Conservation (phyloP, 2,113 vertebrate species). For the pig (Sus scrofa) region DNA sequence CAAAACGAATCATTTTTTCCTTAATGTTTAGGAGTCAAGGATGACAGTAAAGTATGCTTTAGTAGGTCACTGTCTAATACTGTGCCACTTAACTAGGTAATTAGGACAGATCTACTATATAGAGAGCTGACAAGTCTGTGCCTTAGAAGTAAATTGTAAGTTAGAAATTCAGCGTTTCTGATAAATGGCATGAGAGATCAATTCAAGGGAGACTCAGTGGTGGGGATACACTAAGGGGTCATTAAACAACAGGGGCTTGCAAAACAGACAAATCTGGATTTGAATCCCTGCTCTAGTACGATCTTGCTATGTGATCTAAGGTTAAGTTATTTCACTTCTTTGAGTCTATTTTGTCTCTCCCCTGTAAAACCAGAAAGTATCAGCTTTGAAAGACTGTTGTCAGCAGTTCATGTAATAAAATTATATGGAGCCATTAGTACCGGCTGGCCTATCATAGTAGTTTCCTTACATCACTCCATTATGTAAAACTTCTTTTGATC, state of each 20-base stretch:
- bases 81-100: not conserved
- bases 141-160: not conserved
- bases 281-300: not conserved
- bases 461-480: not conserved
- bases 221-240: not conserved
- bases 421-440: not conserved
- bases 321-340: not conserved
- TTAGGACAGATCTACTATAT: not conserved
- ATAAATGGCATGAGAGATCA: not conserved
- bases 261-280: not conserved
- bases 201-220: not conserved
- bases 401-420: not conserved
- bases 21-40: not conserved
- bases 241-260: not conserved
- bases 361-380: not conserved
- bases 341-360: conserved; percentile 1
- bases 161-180: conserved; percentile 31
- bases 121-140: conserved; percentile 19
- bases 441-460: not conserved
- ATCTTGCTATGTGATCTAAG: not conserved
- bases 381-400: not conserved
- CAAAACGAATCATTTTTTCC: not conserved
- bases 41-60: not conserved
- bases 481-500: not conserved
- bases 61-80: not conserved